Percentiles rank a stretch among this genome's conserved stretches.
These are phyloP conservation scores for Chionodraco myersi DNA, from an alignment of 2,113 vertebrate species.

Conservation along the genomic window DNA sequence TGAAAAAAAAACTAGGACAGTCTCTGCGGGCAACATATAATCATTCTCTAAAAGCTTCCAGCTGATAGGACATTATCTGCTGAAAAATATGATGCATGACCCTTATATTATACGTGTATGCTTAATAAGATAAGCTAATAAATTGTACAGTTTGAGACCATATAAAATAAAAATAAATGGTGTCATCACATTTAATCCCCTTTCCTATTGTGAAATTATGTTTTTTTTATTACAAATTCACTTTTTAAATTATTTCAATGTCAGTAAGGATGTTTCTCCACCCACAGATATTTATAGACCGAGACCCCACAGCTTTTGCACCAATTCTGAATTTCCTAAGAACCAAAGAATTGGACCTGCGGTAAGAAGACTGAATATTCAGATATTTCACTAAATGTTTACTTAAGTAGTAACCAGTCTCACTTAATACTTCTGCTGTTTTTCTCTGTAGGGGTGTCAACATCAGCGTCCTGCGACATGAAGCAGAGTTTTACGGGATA, in stretches of 20 bases:
- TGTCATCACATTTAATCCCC: too few relatives aligned
- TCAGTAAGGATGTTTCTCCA: slow-evolving; percentile 15
- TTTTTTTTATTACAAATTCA: background rate
- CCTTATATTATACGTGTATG: background rate
- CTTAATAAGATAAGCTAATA: background rate
- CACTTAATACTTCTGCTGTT: slow-evolving; percentile 16
- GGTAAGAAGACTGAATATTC: slow-evolving; percentile 81
- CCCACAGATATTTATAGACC: slow-evolving; percentile 98
- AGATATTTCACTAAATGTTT: background rate
- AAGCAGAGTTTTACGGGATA: slow-evolving; percentile 99
- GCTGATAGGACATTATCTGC: background rate
- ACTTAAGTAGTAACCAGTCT: background rate
- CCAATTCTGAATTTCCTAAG: slow-evolving; percentile 99
- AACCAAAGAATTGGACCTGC: slow-evolving; percentile 96
- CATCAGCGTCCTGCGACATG: slow-evolving; percentile 94
- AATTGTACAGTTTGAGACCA: background rate
- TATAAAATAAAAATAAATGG: too few relatives aligned
- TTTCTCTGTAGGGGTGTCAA: slow-evolving; percentile 90
- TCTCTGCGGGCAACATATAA: slow-evolving; percentile 7
- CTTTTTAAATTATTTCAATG: too few relatives aligned
- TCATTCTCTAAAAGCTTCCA: slow-evolving; percentile 1
- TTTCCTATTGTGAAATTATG: too few relatives aligned
- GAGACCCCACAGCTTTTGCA: slow-evolving; percentile 97
- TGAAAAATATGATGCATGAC: background rate
- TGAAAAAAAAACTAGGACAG: slow-evolving; percentile 32